phyloP scores from a whole-genome alignment of 1,140 invertebrate genomes.

The Eumaeus atala region DNA sequence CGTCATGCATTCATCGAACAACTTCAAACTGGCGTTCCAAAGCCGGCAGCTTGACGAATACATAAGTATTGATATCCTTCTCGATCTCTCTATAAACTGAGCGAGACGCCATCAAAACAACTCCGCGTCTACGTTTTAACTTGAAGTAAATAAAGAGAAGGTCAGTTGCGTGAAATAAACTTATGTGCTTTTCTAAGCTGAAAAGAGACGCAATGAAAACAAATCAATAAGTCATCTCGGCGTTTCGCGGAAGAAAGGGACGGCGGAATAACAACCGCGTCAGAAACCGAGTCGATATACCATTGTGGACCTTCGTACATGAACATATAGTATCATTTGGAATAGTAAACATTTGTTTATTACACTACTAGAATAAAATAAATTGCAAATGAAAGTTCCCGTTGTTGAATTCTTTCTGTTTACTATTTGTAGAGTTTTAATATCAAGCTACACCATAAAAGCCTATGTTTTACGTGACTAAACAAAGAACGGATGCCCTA shows the following conservation, averaged over 20 bases:
- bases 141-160: slow-evolving; percentile 65
- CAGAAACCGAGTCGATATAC: slow-evolving; percentile 41
- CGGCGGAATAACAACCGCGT: slow-evolving; percentile 58
- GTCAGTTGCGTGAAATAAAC: slow-evolving; percentile 53
- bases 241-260: slow-evolving; percentile 61
- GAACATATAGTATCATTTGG: slow-evolving; percentile 29
- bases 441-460: too few species aligned
- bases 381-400: slow-evolving; percentile 42
- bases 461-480: too few species aligned
- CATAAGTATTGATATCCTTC: slow-evolving; percentile 39
- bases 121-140: slow-evolving; percentile 48
- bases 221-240: slow-evolving; percentile 71
- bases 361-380: slow-evolving; percentile 30
- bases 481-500: too few species aligned
- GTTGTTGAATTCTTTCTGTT: slow-evolving; percentile 22
- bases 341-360: slow-evolving; percentile 19
- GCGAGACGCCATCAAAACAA: slow-evolving; percentile 72
- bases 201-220: slow-evolving; percentile 71
- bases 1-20: slow-evolving; percentile 5
- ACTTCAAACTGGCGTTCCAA: slow-evolving; percentile 8
- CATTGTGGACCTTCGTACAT: slow-evolving; percentile 39
- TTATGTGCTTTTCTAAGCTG: slow-evolving; percentile 37
- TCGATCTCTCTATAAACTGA: slow-evolving; percentile 48
- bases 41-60: slow-evolving; percentile 14
- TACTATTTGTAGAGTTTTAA: neutral